Evolutionary conservation across 2,797 vertebrate genomes (phyloP).

Genomic region (Pseudochirops cupreus): DNA sequence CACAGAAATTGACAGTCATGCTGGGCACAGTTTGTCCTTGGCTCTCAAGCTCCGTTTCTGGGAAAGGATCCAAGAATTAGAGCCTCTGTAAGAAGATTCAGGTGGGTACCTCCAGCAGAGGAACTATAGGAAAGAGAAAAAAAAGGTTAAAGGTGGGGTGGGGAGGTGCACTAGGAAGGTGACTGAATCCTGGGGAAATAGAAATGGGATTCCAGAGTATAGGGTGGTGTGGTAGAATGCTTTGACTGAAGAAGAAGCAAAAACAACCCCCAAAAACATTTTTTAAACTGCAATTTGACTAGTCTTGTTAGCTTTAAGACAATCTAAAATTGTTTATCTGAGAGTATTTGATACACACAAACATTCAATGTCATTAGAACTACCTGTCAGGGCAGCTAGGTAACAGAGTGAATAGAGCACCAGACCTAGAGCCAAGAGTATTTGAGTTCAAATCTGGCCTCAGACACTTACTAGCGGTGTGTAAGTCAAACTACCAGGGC

Average conservation of each 20-base stretch:
- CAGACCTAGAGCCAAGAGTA: neutral
- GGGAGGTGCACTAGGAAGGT: neutral
- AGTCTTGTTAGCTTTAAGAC: neutral
- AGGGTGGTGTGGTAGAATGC: neutral
- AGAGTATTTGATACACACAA: neutral
- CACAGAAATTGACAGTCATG: neutral
- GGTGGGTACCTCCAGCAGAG: neutral
- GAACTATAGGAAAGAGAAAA: neutral
- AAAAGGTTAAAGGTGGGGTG: neutral
- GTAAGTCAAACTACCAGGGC: neutral
- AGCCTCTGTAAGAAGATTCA: neutral
- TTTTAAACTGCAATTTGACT: neutral
- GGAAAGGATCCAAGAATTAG: neutral
- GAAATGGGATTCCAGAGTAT: neutral
- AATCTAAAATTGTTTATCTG: neutral
- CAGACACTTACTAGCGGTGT: neutral
- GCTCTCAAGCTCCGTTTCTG: neutral
- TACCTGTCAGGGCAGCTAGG: neutral
- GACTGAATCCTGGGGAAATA: neutral
- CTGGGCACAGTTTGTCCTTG: neutral
- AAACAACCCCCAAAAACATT: neutral
- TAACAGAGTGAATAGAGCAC: neutral
- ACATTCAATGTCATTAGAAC: neutral
- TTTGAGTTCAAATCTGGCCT: neutral
- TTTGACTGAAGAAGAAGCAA: neutral